phyloP scores from a whole-genome alignment of 2,888 invertebrate genomes.

The Cataglyphis albicans region DNA sequence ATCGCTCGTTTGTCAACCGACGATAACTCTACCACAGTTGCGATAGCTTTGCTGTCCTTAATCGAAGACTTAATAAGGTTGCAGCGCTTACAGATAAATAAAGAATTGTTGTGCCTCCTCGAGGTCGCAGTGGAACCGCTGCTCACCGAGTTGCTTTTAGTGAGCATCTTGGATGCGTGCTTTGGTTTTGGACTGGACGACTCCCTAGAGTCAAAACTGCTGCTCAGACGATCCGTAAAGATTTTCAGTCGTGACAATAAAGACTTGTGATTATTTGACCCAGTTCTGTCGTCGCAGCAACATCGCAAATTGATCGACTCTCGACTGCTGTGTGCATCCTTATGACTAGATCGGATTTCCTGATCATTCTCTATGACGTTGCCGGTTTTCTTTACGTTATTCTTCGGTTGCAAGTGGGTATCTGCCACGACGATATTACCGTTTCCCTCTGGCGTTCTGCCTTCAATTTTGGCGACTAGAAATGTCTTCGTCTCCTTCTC shows the following conservation, averaged over 20 bases:
- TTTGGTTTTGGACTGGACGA: constrained; percentile 78
- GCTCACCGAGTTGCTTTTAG: constrained; percentile 80
- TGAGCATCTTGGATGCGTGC: constrained; percentile 75
- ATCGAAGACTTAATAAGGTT: constrained; percentile 74
- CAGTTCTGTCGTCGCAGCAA: constrained; percentile 81
- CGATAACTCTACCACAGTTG: constrained; percentile 74
- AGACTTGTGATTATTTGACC: constrained; percentile 85
- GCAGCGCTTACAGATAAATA: constrained; percentile 80
- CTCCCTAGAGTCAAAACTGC: constrained; percentile 86
- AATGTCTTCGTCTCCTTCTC: constrained; percentile 76
- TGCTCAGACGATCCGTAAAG: constrained; percentile 87
- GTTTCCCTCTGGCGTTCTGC: constrained; percentile 72
- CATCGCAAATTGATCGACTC: constrained; percentile 73
- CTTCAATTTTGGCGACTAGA: constrained; percentile 53
- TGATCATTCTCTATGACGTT: constrained; percentile 63
- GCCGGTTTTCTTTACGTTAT: constrained; percentile 69
- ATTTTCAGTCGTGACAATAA: constrained; percentile 87
- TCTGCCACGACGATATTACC: constrained; percentile 74
- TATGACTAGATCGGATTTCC: constrained; percentile 65
- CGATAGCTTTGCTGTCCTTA: constrained; percentile 72
- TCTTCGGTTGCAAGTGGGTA: constrained; percentile 62
- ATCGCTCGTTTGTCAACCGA: constrained; percentile 82
- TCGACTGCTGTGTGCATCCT: constrained; percentile 61
- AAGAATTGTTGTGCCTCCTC: constrained; percentile 69
- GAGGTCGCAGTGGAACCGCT: constrained; percentile 62